Evolutionary conservation across 2,888 invertebrate genomes (phyloP).

Genomic region (Tetramorium bicarinatum): DNA sequence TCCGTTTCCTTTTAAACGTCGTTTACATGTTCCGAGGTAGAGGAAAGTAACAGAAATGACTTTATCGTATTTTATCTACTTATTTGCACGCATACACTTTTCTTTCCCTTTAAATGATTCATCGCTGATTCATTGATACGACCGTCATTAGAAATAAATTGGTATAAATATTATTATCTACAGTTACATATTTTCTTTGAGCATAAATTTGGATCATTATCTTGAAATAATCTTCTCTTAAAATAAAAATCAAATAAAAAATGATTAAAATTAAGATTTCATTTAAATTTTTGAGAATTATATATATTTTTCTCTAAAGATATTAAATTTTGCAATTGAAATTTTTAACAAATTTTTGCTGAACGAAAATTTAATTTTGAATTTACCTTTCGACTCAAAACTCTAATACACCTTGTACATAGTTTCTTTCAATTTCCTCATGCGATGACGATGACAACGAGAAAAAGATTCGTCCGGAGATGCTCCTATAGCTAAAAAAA

Average conservation of each 20-base stretch:
- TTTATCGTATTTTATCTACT: conserved; percentile 1
- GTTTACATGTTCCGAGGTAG: neutral
- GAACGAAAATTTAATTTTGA: neutral
- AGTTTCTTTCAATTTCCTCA: neutral
- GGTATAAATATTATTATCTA: neutral
- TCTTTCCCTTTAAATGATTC: conserved; percentile 24
- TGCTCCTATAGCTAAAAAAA: conserved; percentile 38
- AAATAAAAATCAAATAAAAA: neutral
- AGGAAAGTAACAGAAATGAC: neutral
- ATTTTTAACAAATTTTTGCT: neutral
- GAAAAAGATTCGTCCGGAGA: conserved; percentile 55
- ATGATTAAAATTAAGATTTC: neutral
- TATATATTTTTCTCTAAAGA: neutral
- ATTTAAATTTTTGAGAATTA: neutral
- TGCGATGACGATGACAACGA: conserved; percentile 42
- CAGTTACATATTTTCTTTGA: neutral
- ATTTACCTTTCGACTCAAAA: neutral
- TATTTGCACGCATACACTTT: neutral
- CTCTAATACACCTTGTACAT: neutral
- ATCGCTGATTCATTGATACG: conserved; percentile 13
- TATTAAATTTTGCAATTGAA: neutral
- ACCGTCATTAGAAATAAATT: conserved; percentile 7
- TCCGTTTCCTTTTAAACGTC: conserved; percentile 47
- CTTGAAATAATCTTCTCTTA: neutral
- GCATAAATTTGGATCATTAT: neutral